phyloP scores from a whole-genome alignment of 2,113 vertebrate genomes.

The Cheirogaleus medius region DNA sequence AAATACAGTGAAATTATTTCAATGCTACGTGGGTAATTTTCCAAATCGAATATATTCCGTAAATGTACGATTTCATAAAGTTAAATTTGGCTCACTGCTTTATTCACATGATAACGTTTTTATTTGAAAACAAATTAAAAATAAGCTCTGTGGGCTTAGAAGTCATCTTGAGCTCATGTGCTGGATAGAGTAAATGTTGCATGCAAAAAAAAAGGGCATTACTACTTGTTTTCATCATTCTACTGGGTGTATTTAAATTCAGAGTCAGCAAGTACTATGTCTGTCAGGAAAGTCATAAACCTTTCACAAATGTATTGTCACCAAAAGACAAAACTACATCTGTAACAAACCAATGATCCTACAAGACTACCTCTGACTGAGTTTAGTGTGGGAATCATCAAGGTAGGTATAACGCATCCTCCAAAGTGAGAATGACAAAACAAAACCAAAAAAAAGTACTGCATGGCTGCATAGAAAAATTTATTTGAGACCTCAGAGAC shows the following conservation, averaged over 20 bases:
- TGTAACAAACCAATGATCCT: slow-evolving; percentile 46
- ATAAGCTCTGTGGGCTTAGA: slow-evolving; percentile 42
- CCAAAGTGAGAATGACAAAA: not conserved
- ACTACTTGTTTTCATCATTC: slow-evolving; percentile 27
- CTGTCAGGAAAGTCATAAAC: slow-evolving; percentile 50
- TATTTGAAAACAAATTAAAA: slow-evolving; percentile 71
- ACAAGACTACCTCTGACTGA: not conserved
- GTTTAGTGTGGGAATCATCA: slow-evolving; percentile 10
- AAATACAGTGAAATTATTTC: slow-evolving; percentile 37
- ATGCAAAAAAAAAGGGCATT: slow-evolving; percentile 29
- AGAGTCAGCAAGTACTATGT: not conserved
- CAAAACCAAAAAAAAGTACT: not conserved
- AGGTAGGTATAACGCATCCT: not conserved
- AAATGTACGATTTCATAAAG: slow-evolving; percentile 36
- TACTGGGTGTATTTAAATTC: slow-evolving; percentile 55
- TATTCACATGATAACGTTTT: slow-evolving; percentile 57
- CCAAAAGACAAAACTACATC: not conserved
- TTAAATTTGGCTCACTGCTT: slow-evolving; percentile 53
- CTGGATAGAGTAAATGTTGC: slow-evolving; percentile 24
- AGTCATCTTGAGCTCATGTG: slow-evolving; percentile 42
- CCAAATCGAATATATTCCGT: slow-evolving; percentile 37
- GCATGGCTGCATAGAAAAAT: not conserved
- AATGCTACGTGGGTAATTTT: slow-evolving; percentile 30
- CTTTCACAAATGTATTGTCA: slow-evolving; percentile 54
- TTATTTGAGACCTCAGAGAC: not conserved